A percentile compares a stretch with the other conserved stretches of the same genome.
Conservation (phyloP, 2,113 vertebrate species). For the Corythornis cristatus region DNA sequence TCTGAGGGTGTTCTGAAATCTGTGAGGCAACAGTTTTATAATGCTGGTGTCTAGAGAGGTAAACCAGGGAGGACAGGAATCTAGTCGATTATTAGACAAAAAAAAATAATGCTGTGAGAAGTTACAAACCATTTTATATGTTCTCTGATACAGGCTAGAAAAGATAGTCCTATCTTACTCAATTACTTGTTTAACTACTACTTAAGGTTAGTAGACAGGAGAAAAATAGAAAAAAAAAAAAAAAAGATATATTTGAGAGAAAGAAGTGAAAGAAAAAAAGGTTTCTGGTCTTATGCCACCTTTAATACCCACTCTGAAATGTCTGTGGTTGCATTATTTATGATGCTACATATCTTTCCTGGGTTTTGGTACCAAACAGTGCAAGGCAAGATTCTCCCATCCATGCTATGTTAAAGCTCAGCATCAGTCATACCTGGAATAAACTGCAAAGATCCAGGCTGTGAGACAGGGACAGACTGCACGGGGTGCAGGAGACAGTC, state of each 20-base stretch:
- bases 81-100: not conserved
- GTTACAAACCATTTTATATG: not conserved
- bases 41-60: not conserved
- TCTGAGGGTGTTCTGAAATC: not conserved
- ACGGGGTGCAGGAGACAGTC: not conserved
- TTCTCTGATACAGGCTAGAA: not conserved
- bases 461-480: not conserved
- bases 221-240: not conserved
- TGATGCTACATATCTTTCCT: not conserved
- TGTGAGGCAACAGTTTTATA: not conserved
- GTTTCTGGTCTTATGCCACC: not conserved
- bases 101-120: not conserved
- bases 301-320: not conserved
- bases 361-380: not conserved
- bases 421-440: not conserved
- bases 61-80: not conserved
- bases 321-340: not conserved
- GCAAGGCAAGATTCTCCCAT: not conserved
- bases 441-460: not conserved
- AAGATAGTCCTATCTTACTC: not conserved
- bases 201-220: not conserved
- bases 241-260: conserved; percentile 3
- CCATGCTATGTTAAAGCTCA: not conserved
- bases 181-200: no score
- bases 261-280: not conserved